A percentile compares a stretch with the other conserved stretches of the same genome.
These are phyloP conservation scores for Uria aalge DNA, from an alignment of 2,113 vertebrate species.

Conservation along the genomic window DNA sequence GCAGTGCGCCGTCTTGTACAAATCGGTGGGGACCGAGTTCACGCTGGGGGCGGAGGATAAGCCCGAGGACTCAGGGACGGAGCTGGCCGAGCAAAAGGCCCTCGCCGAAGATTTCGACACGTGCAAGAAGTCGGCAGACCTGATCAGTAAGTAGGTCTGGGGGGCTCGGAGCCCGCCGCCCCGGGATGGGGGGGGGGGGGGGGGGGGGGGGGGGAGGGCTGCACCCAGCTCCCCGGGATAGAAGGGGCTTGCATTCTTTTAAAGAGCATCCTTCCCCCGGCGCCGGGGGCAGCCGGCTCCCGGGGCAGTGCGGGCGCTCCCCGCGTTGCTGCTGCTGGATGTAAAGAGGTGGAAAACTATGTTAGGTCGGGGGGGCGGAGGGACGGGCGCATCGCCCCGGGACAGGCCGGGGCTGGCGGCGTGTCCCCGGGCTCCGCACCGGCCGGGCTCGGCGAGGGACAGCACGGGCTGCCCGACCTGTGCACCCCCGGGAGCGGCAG, in stretches of 20 bases:
- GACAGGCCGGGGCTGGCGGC: neutral
- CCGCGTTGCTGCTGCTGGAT: neutral
- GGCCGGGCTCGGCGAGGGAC: neutral
- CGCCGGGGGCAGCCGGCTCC: neutral
- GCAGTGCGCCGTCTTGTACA: slow-evolving; percentile 68
- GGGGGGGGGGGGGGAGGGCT: too few species aligned
- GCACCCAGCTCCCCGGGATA: neutral
- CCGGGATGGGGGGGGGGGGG: neutral
- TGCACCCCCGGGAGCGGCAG: neutral
- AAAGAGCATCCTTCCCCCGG: neutral
- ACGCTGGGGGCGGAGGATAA: slow-evolving; percentile 36
- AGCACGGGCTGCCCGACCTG: accelerated
- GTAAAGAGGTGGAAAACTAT: accelerated
- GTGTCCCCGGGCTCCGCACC: neutral
- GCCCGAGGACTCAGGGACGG: slow-evolving; percentile 63
- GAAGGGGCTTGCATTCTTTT: neutral
- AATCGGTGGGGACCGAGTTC: slow-evolving; percentile 60
- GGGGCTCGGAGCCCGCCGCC: neutral
- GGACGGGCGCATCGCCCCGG: neutral
- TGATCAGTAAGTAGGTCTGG: slow-evolving; percentile 73
- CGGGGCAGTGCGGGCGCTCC: neutral
- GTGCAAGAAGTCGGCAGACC: slow-evolving; percentile 74
- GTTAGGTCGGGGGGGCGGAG: accelerated
- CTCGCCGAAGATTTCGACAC: slow-evolving; percentile 75
- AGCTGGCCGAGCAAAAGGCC: slow-evolving; percentile 64